Conservation (phyloP, 1,140 invertebrate species). For the Pseudomyrmex flavicornis region DNA sequence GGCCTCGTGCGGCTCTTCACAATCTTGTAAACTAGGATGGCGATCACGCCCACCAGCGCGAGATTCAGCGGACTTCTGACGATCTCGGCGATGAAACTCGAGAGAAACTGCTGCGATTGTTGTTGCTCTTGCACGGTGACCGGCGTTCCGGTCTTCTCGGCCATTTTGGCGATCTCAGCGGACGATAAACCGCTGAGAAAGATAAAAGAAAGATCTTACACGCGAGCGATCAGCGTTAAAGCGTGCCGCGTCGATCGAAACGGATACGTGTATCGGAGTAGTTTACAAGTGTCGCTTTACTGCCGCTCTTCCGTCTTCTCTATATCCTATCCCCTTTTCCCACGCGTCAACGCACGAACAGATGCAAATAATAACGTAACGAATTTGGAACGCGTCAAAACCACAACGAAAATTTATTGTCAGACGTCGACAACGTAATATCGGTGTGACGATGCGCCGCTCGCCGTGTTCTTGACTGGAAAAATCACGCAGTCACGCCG, state of each 20-base stretch:
- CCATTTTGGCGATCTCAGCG: slow-evolving; percentile 78
- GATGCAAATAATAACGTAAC: too few species aligned
- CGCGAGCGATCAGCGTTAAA: neutral
- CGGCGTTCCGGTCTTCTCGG: slow-evolving; percentile 75
- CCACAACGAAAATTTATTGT: too few species aligned
- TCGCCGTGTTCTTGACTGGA: too few species aligned
- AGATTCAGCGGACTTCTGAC: slow-evolving; percentile 92
- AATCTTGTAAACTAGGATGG: slow-evolving; percentile 95
- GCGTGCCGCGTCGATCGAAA: slow-evolving; percentile 17
- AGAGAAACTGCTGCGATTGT: slow-evolving; percentile 76
- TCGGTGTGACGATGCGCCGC: too few species aligned
- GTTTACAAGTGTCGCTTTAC: too few species aligned
- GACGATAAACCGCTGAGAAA: slow-evolving; percentile 25
- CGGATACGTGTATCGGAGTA: neutral
- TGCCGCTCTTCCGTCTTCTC: too few species aligned
- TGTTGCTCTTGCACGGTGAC: slow-evolving; percentile 53
- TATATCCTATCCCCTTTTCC: too few species aligned
- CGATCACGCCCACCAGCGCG: slow-evolving; percentile 90
- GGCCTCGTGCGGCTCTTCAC: slow-evolving; percentile 87
- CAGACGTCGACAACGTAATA: too few species aligned
- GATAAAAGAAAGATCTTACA: neutral
- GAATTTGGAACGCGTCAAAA: too few species aligned
- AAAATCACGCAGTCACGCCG: too few species aligned
- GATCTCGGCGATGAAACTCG: slow-evolving; percentile 88
- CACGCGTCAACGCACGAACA: too few species aligned